Conservation (phyloP, 2,888 invertebrate species). For the Melanotus villosus region DNA sequence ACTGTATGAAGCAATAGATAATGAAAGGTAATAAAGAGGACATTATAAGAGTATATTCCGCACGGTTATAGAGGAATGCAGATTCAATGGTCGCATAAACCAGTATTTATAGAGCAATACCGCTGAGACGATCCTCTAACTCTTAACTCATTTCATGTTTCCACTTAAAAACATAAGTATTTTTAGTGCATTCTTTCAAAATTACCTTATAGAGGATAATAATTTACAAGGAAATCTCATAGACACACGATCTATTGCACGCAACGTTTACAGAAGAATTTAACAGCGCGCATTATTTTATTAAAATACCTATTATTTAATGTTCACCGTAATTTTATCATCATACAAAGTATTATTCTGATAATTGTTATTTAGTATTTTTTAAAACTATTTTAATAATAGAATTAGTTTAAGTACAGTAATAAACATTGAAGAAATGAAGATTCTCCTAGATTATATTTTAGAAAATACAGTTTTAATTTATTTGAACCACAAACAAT, state of each 20-base stretch:
- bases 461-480: too few species aligned
- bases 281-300: constrained; percentile 4
- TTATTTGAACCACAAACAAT: too few species aligned
- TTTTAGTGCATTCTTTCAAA: constrained; percentile 41
- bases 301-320: background rate
- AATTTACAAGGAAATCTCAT: constrained; percentile 32
- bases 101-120: constrained; percentile 55
- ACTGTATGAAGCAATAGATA: constrained; percentile 44
- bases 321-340: background rate
- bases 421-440: too few species aligned
- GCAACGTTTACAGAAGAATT: background rate
- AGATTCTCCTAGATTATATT: too few species aligned
- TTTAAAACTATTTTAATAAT: too few species aligned
- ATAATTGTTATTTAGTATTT: too few species aligned
- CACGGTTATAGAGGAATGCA: constrained; percentile 56
- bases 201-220: constrained; percentile 42
- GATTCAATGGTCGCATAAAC: constrained; percentile 56
- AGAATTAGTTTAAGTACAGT: too few species aligned
- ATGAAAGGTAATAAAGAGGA: constrained; percentile 44
- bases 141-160: constrained; percentile 33
- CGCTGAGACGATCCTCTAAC: constrained; percentile 32
- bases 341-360: too few species aligned
- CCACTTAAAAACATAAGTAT: constrained; percentile 33
- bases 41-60: constrained; percentile 53
- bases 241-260: constrained; percentile 14